Evolutionary conservation across 2,888 invertebrate genomes (phyloP), one percentile per base, ranked within the genome.

Genomic region (Ceramica pisi): DNA sequence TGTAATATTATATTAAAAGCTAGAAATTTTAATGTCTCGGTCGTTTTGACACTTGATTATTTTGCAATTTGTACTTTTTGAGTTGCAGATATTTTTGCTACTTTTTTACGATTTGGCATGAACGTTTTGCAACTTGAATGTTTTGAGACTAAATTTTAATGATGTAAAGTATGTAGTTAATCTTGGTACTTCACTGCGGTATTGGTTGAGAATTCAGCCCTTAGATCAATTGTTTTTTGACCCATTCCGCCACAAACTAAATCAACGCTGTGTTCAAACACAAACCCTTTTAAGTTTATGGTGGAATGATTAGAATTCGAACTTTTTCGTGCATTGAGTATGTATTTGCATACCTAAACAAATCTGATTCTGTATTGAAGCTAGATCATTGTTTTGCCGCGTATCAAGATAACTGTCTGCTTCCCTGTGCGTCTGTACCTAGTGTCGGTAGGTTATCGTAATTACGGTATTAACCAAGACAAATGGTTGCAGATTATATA

Each of bases 391-490:
- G 41, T 19, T 51, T 48, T 0, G 14, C 31, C 4, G 10, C 14
- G 26, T 53, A 48, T 35, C 57, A 63, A 53, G 53, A 63, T 78
- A 41, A 21, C 12, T 77, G 19, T n/a, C 35, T 23, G 50, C 9
- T 59, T 48, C 19, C 19, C n/a, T 38, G 21, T 67, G 31, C 9
- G 5, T 21, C 6, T 19, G 35, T 56, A 66, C 56, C 41, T 56
- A 75, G 60, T 64, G 66, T 64, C 63, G 26, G 21, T 64, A 71
- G 81, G 71, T 81, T 78, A 81, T 78, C 81, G 14, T 64, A 64
- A 61, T 57, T 57, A 61, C 44, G 21, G 21, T 19, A 64, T 64
- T 64, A 26, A 74, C 64, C 38, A 60, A 80, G 6, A 56, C 59
- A 67, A 80, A 59, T 80, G 44, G 50, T 67, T 23, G 41, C 31